Evolutionary conservation across 1,140 invertebrate genomes (phyloP).

Genomic region (Drosophila yakuba): DNA sequence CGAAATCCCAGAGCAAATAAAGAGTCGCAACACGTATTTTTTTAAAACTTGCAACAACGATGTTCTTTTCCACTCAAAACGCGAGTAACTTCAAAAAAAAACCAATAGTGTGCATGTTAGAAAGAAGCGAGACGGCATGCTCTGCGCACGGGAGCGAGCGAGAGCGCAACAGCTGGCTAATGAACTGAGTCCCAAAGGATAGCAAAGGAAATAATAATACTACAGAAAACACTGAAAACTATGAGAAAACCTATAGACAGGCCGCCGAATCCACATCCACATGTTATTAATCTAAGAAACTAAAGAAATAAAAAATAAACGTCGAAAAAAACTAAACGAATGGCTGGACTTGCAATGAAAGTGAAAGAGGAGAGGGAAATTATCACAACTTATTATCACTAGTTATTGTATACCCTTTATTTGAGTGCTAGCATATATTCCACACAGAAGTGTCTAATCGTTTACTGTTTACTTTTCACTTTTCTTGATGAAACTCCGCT

Average conservation of each 20-base stretch:
- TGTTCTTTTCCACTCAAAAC: constrained; percentile 6
- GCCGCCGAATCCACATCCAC: constrained; percentile 20
- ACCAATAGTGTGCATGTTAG: constrained; percentile 3
- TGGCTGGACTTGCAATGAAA: not conserved
- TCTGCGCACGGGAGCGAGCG: constrained; percentile 6
- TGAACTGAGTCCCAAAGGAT: constrained; percentile 33
- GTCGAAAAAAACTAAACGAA: constrained; percentile 12
- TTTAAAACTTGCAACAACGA: constrained; percentile 6
- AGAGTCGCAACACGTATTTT: constrained; percentile 24
- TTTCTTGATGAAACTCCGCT: too few relatives aligned
- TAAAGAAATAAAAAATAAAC: constrained; percentile 29
- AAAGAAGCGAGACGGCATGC: constrained; percentile 19
- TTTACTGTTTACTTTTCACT: too few relatives aligned
- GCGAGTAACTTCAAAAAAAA: not conserved
- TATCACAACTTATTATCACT: too few relatives aligned
- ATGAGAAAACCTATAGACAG: constrained; percentile 2
- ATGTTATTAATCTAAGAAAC: constrained; percentile 52
- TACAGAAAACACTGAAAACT: constrained; percentile 5
- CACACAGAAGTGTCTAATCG: too few relatives aligned
- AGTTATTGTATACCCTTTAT: too few relatives aligned
- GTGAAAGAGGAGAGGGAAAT: not conserved
- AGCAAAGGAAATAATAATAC: not conserved
- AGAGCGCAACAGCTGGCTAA: constrained; percentile 20
- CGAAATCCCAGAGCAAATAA: constrained; percentile 26
- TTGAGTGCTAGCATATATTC: too few relatives aligned